A percentile compares a stretch with the other conserved stretches of the same genome.
Evolutionary conservation across 23 tunicate species (phyloP).

Genomic region (Ciona savignyi): DNA sequence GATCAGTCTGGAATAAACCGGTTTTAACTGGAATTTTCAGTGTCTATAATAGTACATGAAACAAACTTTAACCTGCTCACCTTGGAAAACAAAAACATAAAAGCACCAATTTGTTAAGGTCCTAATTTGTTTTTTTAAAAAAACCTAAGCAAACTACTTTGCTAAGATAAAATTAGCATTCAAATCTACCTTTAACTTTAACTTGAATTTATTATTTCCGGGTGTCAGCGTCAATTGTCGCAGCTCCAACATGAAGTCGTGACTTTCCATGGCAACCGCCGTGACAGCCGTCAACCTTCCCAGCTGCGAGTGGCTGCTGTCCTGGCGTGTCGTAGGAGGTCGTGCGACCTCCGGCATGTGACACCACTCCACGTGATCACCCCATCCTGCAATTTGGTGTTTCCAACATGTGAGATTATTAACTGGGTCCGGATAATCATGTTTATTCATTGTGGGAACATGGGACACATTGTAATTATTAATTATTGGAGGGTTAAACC

Average conservation of each 20-base stretch:
- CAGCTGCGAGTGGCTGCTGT: conserved; percentile 62
- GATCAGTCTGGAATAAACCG: conserved; percentile 47
- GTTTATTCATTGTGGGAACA: too few species aligned
- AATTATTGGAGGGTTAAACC: too few species aligned
- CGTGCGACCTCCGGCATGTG: conserved; percentile 46
- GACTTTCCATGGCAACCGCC: conserved; percentile 65
- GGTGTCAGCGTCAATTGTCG: conserved; percentile 24
- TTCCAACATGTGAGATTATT: too few species aligned
- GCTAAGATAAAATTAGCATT: not conserved
- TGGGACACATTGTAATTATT: too few species aligned
- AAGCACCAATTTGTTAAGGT: too few species aligned
- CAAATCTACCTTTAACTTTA: conserved; percentile 39
- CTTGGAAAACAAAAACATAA: too few species aligned
- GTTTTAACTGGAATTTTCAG: not conserved
- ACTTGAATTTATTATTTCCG: conserved; percentile 37
- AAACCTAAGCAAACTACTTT: not conserved
- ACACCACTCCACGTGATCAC: conserved; percentile 54
- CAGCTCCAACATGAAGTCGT: conserved; percentile 18
- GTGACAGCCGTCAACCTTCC: conserved; percentile 25
- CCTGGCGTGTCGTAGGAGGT: conserved; percentile 84
- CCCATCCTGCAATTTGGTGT: conserved; percentile 57
- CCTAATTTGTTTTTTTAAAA: too few species aligned
- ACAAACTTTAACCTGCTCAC: too few species aligned
- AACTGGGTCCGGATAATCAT: too few species aligned
- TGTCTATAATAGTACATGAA: too few species aligned